These are phyloP conservation scores for Lobophora halterata DNA, from an alignment of 2,888 invertebrate genomes.

Conservation along the genomic window DNA sequence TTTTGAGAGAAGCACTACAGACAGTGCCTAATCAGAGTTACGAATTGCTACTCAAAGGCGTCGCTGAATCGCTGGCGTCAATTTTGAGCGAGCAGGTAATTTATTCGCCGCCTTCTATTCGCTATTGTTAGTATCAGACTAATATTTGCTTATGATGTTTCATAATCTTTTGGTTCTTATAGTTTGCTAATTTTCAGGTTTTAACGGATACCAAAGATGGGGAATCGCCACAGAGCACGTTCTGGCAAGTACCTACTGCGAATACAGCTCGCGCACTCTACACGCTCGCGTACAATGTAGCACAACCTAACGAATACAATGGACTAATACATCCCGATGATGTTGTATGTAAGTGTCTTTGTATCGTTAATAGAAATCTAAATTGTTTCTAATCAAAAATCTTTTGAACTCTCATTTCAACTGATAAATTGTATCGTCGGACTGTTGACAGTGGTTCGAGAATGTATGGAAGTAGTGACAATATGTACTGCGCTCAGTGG, in stretches of 20 bases:
- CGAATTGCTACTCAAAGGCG: constrained; percentile 91
- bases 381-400: neutral
- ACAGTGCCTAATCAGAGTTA: constrained; percentile 91
- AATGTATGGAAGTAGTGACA: constrained; percentile 95
- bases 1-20: constrained; percentile 91
- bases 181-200: constrained; percentile 45
- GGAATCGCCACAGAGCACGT: constrained; percentile 62
- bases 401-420: no score
- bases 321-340: constrained; percentile 84
- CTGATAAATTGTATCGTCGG: no score
- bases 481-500: constrained; percentile 94
- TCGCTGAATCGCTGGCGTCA: constrained; percentile 91
- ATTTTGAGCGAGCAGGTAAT: constrained; percentile 88
- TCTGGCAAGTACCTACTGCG: constrained; percentile 70
- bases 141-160: constrained; percentile 8
- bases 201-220: constrained; percentile 57
- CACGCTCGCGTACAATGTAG: constrained; percentile 62
- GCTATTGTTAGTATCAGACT: constrained; percentile 12
- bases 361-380: neutral
- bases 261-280: constrained; percentile 71
- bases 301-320: constrained; percentile 53
- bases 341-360: constrained; percentile 71
- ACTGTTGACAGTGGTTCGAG: constrained; percentile 86
- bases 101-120: constrained; percentile 8
- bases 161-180: neutral